A percentile compares a stretch with the other conserved stretches of the same genome.
Evolutionary conservation across 2,113 vertebrate species (phyloP).

Genomic region (Cephalopterus ornatus): DNA sequence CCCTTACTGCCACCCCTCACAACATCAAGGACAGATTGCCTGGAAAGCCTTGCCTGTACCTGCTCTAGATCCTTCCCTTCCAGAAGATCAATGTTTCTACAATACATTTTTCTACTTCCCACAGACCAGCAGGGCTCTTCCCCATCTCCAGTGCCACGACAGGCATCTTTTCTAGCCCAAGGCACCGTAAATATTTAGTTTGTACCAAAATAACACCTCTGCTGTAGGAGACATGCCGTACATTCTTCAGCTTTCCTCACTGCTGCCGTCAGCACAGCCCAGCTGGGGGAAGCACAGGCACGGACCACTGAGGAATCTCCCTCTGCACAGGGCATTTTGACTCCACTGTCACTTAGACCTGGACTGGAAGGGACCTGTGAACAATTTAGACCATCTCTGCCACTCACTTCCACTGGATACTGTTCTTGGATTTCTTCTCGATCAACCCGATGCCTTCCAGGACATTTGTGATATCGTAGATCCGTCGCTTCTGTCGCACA

Average conservation of each 20-base stretch:
- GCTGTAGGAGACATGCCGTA: neutral
- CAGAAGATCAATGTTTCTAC: neutral
- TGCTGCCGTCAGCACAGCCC: neutral
- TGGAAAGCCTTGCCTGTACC: neutral
- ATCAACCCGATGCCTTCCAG: slow-evolving; percentile 97
- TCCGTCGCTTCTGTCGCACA: slow-evolving; percentile 94
- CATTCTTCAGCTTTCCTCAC: neutral
- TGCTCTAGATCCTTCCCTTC: neutral
- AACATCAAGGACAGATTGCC: neutral
- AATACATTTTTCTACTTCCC: neutral
- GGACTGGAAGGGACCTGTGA: neutral
- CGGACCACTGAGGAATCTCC: neutral
- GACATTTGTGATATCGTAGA: slow-evolving; percentile 98
- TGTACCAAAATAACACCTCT: neutral
- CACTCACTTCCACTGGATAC: slow-evolving; percentile 99
- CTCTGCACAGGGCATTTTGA: neutral
- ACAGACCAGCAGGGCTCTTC: neutral
- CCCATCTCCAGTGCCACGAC: neutral
- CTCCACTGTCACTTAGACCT: neutral
- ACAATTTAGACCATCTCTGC: neutral
- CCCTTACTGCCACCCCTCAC: neutral
- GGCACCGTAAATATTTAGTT: neutral
- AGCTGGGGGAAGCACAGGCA: neutral
- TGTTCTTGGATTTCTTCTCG: slow-evolving; percentile 99
- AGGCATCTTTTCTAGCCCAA: neutral